Conservation (phyloP, 2,113 vertebrate genomes). For the Nesoenas mayeri region DNA sequence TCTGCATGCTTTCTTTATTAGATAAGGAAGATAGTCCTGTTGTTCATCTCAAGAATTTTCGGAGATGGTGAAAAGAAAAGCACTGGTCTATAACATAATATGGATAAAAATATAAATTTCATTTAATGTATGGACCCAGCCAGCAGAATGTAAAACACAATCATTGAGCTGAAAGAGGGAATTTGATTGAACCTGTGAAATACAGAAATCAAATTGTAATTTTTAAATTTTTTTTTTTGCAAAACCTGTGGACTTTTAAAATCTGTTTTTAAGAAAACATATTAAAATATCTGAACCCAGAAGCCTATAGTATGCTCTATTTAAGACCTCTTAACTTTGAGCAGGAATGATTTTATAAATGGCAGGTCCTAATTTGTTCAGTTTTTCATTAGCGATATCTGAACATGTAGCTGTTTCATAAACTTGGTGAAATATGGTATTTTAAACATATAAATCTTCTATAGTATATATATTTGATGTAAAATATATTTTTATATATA, state of each 20-base stretch:
- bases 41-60: neutral
- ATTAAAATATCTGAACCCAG: neutral
- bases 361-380: neutral
- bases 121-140: neutral
- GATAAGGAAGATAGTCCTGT: neutral
- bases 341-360: neutral
- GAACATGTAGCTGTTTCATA: neutral
- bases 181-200: neutral
- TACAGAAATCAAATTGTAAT: neutral
- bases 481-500: neutral
- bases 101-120: neutral
- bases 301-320: neutral
- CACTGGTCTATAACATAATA: neutral
- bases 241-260: neutral
- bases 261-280: neutral
- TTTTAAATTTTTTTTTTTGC: neutral
- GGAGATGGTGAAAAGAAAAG: fast-evolving
- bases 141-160: neutral
- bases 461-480: neutral
- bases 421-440: neutral
- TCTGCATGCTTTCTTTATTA: neutral
- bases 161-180: neutral
- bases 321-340: neutral
- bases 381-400: neutral
- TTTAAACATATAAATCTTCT: neutral